These are phyloP conservation scores for Gopherus evgoodei DNA, from an alignment of 2,113 vertebrate genomes.

Conservation along the genomic window DNA sequence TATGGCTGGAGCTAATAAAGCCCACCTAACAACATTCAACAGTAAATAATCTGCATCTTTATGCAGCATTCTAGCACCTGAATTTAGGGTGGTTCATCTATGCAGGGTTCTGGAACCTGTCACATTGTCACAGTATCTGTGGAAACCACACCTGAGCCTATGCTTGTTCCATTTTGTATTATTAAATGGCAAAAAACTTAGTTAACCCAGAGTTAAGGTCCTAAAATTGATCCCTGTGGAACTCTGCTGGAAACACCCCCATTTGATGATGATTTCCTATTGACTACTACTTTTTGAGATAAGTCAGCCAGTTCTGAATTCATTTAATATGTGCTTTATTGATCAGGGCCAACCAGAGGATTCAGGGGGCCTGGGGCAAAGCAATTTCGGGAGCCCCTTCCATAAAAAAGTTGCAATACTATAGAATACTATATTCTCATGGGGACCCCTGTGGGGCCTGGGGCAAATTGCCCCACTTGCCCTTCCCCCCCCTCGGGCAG, in stretches of 20 bases:
- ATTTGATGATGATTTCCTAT: neutral
- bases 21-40: neutral
- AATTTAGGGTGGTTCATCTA: neutral
- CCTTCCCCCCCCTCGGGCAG: too few species aligned
- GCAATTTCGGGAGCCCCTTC: too few species aligned
- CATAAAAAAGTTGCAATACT: too few species aligned
- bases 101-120: neutral
- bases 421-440: too few species aligned
- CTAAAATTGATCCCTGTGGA: neutral
- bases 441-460: too few species aligned
- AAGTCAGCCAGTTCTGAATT: neutral
- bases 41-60: neutral
- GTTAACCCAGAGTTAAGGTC: neutral
- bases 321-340: neutral
- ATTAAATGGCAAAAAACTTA: neutral
- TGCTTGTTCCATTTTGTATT: neutral
- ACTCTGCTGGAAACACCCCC: neutral
- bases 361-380: too few species aligned
- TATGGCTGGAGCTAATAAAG: neutral
- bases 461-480: too few species aligned
- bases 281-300: neutral
- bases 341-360: neutral
- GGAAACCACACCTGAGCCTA: neutral
- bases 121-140: neutral
- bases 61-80: neutral